These are phyloP conservation scores for Drosophila testacea DNA, from an alignment of 2,888 invertebrate species.

Conservation along the genomic window DNA sequence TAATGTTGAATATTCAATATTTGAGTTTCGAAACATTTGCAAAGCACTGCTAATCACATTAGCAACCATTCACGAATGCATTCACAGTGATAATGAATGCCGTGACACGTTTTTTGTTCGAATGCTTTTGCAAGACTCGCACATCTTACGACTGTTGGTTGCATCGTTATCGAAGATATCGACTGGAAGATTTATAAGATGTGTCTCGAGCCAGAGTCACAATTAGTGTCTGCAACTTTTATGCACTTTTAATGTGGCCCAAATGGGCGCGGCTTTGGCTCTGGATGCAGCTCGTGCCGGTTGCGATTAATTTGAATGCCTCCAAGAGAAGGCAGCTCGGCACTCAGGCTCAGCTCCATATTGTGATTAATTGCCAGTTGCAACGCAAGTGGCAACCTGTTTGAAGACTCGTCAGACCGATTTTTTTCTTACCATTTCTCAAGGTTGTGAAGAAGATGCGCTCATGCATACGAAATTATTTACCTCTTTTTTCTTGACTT, in stretches of 20 bases:
- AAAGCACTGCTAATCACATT: slow-evolving; percentile 54
- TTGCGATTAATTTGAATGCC: slow-evolving; percentile 54
- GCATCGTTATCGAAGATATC: slow-evolving; percentile 14
- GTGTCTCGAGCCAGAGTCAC: slow-evolving; percentile 31
- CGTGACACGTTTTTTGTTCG: slow-evolving; percentile 45
- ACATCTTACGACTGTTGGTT: neutral
- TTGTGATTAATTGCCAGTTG: slow-evolving; percentile 72
- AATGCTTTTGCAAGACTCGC: slow-evolving; percentile 26
- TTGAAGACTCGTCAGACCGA: slow-evolving; percentile 51
- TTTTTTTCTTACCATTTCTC: slow-evolving; percentile 51
- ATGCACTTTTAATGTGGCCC: slow-evolving; percentile 61
- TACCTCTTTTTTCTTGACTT: slow-evolving; percentile 1
- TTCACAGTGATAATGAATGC: slow-evolving; percentile 54
- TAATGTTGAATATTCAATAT: slow-evolving; percentile 26
- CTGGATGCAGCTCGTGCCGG: slow-evolving; percentile 39
- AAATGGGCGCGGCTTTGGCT: slow-evolving; percentile 29
- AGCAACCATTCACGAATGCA: slow-evolving; percentile 38
- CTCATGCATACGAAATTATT: slow-evolving; percentile 67
- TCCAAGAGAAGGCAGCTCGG: slow-evolving; percentile 15
- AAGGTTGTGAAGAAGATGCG: slow-evolving; percentile 67
- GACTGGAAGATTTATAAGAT: slow-evolving; percentile 33
- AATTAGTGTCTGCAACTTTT: slow-evolving; percentile 59
- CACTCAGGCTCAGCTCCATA: slow-evolving; percentile 49
- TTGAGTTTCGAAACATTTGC: slow-evolving; percentile 48
- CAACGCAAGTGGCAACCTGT: slow-evolving; percentile 72